Base-by-base conservation (phyloP, 1,140 invertebrate genomes). In the Drosophila nannoptera region DNA sequence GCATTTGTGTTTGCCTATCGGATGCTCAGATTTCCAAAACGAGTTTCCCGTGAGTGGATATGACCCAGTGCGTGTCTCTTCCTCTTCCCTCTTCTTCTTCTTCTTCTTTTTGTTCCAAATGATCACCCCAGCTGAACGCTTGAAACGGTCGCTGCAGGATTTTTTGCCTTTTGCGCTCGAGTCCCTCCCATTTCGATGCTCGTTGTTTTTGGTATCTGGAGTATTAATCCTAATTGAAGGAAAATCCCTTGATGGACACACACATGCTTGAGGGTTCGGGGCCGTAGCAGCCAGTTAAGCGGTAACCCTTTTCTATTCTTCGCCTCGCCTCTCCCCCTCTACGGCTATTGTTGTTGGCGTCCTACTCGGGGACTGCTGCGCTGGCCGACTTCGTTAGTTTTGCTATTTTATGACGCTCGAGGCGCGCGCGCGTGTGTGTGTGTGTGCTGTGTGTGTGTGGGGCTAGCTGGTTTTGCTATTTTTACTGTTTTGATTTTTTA, bases 211-310 rank as follows among this genome's bases (percentile, higher is more conserved):
- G 74, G 82, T 86, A 86, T 86, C 81, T 86, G 73, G 74, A 77
- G 78, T 80, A 87, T 87, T 84, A 83, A 87, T 87, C 84, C 77
- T 87, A 84, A 87, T 87, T 87, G 84, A 87, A 87, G 78, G 84
- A 67, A 84, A 80, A 80, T 84, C 77, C 80, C 80, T 69, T 81
- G 78, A 84, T 83, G 76, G 77, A 87, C 81, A 64, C 78, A 69
- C 62, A 70, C 38, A 58, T 43, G 50, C 49, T 36, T 29, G 36
- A 36, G 42, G 65, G 32, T 3, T 4, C 7, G 22, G 22, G 53
- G n/a, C 2, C 1, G 40, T 7, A 0, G 64, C 36, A 14, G 42
- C n/a, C 61, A 46, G 61, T 64, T 66, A 66, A 80, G 77, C 50
- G 66, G 74, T 68, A 82, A 81, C 78, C 78, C 78, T 82, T 78